Conservation (phyloP, 2,888 invertebrate genomes). For the Acrocyrtus sp. region DNA sequence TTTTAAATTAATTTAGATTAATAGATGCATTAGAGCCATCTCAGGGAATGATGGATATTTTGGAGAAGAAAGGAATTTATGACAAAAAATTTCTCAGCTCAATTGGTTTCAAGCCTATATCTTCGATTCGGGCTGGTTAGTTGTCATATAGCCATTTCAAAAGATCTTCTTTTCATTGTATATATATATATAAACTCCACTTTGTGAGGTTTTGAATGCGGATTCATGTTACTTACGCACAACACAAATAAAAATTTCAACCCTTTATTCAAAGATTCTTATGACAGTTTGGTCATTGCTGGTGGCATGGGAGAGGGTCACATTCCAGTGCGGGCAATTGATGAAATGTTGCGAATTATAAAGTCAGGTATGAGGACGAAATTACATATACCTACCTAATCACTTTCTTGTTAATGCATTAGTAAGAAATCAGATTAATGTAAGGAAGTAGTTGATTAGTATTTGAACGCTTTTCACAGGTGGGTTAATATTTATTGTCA, state of each 20-base stretch:
- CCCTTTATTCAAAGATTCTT: no score
- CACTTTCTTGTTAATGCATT: neutral
- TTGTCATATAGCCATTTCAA: neutral
- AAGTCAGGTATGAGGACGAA: no score
- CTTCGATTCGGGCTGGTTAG: conserved; percentile 46
- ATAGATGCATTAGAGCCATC: conserved; percentile 66
- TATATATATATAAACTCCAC: neutral
- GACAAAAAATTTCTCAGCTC: conserved; percentile 57
- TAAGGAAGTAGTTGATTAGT: neutral
- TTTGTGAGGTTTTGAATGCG: neutral
- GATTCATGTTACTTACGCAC: neutral
- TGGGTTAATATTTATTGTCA: conserved; percentile 64
- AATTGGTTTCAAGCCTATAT: conserved; percentile 53
- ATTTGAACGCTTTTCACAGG: conserved; percentile 56
- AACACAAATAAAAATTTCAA: conserved; percentile 37
- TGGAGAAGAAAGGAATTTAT: conserved; percentile 64
- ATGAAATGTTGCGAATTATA: conserved; percentile 64
- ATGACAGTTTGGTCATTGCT: conserved; percentile 63
- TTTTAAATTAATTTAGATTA: conserved; percentile 32
- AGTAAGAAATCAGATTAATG: neutral
- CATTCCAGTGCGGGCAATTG: conserved; percentile 64
- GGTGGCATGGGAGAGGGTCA: conserved; percentile 66
- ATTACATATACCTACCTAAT: neutral
- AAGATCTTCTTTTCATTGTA: neutral
- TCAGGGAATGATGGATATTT: conserved; percentile 64